Conservation (phyloP, 2,797 vertebrate species). For the Aeoliscus strigatus region DNA sequence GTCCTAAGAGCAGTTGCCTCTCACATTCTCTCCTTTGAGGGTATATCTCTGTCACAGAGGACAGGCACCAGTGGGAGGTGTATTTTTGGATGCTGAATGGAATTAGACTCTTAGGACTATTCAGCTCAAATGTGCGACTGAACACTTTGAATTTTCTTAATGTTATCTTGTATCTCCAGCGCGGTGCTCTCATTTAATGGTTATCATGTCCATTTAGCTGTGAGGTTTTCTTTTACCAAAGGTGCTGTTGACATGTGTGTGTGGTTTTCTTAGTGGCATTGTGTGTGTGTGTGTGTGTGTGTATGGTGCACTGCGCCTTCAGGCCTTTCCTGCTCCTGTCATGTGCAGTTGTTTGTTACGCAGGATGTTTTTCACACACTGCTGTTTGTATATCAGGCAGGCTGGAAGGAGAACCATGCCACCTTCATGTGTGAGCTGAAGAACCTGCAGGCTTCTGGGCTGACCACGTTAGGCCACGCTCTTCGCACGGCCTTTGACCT, state of each 20-base stretch:
- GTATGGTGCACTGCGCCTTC: background rate
- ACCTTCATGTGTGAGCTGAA: conserved; percentile 99
- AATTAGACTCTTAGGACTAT: conserved; percentile 22
- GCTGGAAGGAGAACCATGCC: conserved; percentile 98
- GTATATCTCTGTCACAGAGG: conserved; percentile 11
- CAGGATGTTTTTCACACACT: conserved; percentile 2
- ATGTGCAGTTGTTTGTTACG: conserved; percentile 4
- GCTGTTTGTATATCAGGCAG: conserved; percentile 79
- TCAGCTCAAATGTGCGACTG: conserved; percentile 18
- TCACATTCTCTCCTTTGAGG: conserved; percentile 32
- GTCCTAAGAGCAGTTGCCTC: conserved; percentile 26
- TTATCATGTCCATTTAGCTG: conserved; percentile 2
- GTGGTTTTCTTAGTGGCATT: conserved; percentile 24
- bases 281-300: conserved; percentile 8
- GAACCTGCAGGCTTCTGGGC: conserved; percentile 93
- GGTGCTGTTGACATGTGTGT: no score
- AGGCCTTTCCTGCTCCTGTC: conserved; percentile 3
- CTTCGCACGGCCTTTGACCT: conserved; percentile 95
- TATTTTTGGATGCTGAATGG: conserved; percentile 44
- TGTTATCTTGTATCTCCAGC: conserved; percentile 29
- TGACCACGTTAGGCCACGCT: conserved; percentile 92
- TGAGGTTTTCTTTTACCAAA: no score
- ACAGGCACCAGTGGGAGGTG: conserved; percentile 29
- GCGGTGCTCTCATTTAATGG: conserved; percentile 20
- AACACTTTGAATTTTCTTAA: conserved; percentile 10